Conservation (phyloP, 2,888 invertebrate genomes). For the Seira ritae region DNA sequence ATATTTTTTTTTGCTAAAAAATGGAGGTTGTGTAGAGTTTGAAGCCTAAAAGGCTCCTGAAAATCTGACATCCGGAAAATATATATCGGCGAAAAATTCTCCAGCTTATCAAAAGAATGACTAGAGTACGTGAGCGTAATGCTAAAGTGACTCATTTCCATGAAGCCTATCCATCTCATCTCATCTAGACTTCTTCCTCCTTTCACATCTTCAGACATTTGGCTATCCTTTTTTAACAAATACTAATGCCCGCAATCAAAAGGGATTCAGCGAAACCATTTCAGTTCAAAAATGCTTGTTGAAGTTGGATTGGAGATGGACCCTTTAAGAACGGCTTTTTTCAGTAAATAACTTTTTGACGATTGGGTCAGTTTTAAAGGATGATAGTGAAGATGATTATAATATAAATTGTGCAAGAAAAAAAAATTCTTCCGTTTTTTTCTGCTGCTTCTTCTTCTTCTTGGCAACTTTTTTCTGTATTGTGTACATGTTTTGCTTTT, state of each 20-base stretch:
- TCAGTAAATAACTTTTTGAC: background rate
- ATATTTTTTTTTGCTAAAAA: no score
- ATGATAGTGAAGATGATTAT: background rate
- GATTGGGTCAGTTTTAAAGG: background rate
- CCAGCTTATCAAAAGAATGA: background rate
- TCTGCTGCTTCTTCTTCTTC: conserved; percentile 6
- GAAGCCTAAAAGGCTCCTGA: background rate
- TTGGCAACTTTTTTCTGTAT: background rate
- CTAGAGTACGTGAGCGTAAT: background rate
- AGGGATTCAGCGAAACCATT: no score
- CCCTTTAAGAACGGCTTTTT: no score
- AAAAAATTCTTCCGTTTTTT: no score
- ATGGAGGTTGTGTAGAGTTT: no score
- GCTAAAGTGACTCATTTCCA: background rate
- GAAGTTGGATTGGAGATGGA: no score
- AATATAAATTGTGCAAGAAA: background rate
- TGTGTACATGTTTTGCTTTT: background rate
- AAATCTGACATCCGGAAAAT: background rate
- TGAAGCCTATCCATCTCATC: background rate
- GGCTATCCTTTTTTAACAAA: background rate
- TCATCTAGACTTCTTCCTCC: background rate
- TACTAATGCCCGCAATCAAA: no score
- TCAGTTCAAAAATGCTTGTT: no score
- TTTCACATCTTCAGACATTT: background rate
- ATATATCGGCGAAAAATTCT: background rate